Evolutionary conservation across 2,888 invertebrate species (phyloP).

Genomic region (Caenorhabditis macrosperma): DNA sequence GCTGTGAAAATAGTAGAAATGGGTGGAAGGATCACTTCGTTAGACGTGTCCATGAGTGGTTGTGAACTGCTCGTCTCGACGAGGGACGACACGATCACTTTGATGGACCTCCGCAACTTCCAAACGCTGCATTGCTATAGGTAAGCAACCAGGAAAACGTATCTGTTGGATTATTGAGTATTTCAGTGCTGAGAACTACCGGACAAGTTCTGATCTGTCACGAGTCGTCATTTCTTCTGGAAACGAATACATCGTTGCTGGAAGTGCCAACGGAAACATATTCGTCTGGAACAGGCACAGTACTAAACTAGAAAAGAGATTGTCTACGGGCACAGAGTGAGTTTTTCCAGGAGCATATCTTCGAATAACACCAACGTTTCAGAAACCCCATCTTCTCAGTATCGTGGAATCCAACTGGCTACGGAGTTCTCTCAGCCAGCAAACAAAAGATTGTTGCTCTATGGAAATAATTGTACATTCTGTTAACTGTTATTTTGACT

Average conservation of each 20-base stretch:
- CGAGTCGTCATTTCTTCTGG: conserved; percentile 70
- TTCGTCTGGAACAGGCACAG: conserved; percentile 62
- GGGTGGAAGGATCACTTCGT: conserved; percentile 51
- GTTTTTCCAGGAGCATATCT: neutral
- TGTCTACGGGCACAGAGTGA: conserved; percentile 34
- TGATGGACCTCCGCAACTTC: conserved; percentile 93
- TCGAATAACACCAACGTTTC: neutral
- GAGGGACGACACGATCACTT: conserved; percentile 93
- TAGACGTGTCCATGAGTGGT: conserved; percentile 81
- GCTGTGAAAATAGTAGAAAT: conserved; percentile 86
- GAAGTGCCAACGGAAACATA: conserved; percentile 47
- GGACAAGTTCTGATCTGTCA: conserved; percentile 71
- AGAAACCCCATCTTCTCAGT: conserved; percentile 48
- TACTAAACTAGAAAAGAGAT: conserved; percentile 58
- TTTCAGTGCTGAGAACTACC: conserved; percentile 92
- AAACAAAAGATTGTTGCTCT: conserved; percentile 32
- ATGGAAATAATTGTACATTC: conserved; percentile 32
- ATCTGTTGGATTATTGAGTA: too few species aligned
- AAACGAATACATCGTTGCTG: conserved; percentile 61
- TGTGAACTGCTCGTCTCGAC: conserved; percentile 93
- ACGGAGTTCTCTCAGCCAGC: conserved; percentile 40
- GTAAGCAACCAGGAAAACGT: conserved; percentile 28
- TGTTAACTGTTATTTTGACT: neutral
- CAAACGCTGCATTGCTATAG: conserved; percentile 91
- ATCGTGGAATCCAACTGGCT: conserved; percentile 52